Percentiles rank a stretch among this genome's conserved stretches.
phyloP scores from a whole-genome alignment of 2,113 vertebrate species.

The Burhinus oedicnemus region DNA sequence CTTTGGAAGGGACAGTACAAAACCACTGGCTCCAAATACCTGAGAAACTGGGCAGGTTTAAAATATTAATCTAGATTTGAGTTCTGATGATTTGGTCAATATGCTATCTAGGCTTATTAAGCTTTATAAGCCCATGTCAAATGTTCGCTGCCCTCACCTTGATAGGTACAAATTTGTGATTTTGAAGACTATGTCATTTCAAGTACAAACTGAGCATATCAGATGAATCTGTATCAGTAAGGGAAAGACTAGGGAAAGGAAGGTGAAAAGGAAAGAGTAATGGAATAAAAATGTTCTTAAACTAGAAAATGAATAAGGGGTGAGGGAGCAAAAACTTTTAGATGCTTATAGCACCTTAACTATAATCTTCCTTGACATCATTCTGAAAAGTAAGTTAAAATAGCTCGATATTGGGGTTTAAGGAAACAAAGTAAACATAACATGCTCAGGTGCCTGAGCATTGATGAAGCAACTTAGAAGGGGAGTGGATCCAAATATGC shows the following conservation, averaged over 20 bases:
- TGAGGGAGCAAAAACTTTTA: neutral
- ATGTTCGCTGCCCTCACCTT: neutral
- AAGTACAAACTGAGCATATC: neutral
- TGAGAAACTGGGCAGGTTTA: neutral
- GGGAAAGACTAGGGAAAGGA: neutral
- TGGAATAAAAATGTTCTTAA: neutral
- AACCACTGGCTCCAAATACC: neutral
- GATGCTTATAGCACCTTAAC: neutral
- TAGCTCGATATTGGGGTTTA: neutral
- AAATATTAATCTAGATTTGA: neutral
- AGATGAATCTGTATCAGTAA: neutral
- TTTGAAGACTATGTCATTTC: neutral
- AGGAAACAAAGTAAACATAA: neutral
- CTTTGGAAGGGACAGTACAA: neutral
- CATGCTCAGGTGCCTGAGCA: neutral
- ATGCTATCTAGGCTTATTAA: neutral
- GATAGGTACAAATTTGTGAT: neutral
- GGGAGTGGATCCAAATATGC: neutral
- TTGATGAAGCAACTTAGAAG: neutral
- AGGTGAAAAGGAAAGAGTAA: neutral
- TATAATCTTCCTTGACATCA: neutral
- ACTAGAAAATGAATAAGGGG: neutral
- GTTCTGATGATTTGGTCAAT: neutral
- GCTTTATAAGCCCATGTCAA: neutral
- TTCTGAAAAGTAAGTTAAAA: neutral